Evolutionary conservation across 2,888 invertebrate genomes (phyloP).

Genomic region (Piscicola geometra): DNA sequence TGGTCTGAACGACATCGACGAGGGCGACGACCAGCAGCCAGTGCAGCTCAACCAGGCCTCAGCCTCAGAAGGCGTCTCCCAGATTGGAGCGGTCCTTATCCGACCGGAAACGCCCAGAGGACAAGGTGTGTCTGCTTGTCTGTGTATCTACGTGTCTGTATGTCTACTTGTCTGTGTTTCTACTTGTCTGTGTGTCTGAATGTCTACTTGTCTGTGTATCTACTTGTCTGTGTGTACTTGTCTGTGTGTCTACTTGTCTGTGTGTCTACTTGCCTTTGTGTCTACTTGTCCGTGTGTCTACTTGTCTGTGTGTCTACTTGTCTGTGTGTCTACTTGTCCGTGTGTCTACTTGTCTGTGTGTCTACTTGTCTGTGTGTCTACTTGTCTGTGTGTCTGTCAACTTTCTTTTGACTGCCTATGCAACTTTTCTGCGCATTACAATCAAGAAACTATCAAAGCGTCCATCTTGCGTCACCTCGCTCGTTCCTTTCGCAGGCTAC

Average conservation of each 20-base stretch:
- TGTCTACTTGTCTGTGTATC: not conserved
- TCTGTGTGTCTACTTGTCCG: not conserved
- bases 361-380: not conserved
- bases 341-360: too few relatives aligned
- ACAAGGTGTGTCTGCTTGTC: not conserved
- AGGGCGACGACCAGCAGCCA: constrained; percentile 10
- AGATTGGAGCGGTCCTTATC: constrained; percentile 27
- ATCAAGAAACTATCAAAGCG: too few relatives aligned
- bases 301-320: too few relatives aligned
- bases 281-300: too few relatives aligned
- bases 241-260: not conserved
- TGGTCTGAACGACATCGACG: constrained; percentile 8
- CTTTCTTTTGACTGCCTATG: not conserved
- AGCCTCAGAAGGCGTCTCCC: not conserved
- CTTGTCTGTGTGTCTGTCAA: not conserved
- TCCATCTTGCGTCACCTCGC: too few relatives aligned
- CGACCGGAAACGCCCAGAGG: constrained; percentile 9
- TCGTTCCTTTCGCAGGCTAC: too few relatives aligned
- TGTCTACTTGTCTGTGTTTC: not conserved
- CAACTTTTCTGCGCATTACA: too few relatives aligned
- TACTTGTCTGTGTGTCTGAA: not conserved
- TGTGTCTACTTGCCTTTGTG: not conserved
- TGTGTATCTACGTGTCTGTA: not conserved
- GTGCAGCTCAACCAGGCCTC: constrained; percentile 15
- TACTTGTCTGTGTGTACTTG: not conserved